Evolutionary conservation across 2,888 invertebrate species (phyloP).

Genomic region (Spialia ferax): DNA sequence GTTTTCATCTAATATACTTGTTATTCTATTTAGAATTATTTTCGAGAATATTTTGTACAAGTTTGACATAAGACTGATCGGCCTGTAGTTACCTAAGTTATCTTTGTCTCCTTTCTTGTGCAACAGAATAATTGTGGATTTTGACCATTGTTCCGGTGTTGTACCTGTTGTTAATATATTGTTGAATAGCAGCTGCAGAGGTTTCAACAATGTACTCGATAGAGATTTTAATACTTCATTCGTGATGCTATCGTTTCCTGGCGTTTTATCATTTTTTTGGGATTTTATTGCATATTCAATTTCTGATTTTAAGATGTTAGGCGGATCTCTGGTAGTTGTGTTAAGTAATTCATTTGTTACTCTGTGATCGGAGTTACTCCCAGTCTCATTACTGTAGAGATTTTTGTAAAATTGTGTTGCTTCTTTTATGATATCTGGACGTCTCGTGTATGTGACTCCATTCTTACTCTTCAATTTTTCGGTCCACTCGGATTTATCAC

Average conservation of each 20-base stretch:
- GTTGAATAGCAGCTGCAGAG: background rate
- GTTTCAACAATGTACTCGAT: background rate
- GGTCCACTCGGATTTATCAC: background rate
- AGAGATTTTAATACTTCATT: background rate
- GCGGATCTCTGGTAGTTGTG: background rate
- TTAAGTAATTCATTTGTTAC: background rate
- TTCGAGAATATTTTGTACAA: slow-evolving; percentile 11
- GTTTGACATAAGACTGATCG: slow-evolving; percentile 33
- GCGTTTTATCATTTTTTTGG: background rate
- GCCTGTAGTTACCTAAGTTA: slow-evolving; percentile 18
- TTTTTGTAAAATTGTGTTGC: background rate
- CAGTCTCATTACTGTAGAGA: background rate
- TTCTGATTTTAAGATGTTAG: background rate
- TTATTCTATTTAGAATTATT: slow-evolving; percentile 37
- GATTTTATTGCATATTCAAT: background rate
- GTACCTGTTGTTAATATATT: background rate
- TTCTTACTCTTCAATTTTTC: background rate
- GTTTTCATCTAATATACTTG: slow-evolving; percentile 37
- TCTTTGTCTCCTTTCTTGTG: background rate
- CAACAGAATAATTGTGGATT: background rate
- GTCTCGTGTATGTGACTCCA: background rate
- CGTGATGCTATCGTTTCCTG: background rate
- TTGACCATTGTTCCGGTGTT: background rate
- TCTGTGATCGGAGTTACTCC: background rate
- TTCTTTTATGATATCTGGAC: background rate